These are phyloP conservation scores for Tridacna crocea DNA, from an alignment of 2,888 invertebrate genomes.

Conservation along the genomic window DNA sequence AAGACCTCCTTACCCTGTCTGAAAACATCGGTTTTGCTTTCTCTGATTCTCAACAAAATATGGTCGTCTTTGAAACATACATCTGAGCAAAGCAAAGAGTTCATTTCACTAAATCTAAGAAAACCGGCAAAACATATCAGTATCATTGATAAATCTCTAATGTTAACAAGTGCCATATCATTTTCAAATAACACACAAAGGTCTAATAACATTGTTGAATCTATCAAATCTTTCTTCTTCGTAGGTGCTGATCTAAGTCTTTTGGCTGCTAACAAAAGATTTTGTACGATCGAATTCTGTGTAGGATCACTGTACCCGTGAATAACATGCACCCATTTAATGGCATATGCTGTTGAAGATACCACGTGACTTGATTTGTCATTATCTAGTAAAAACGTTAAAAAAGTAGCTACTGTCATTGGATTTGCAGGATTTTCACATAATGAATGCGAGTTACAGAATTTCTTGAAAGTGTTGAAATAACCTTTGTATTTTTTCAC, in stretches of 20 bases:
- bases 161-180: neutral
- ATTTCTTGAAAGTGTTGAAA: neutral
- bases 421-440: conserved; percentile 1
- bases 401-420: conserved; percentile 6
- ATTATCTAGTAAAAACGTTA: neutral
- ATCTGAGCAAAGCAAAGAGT: conserved; percentile 11
- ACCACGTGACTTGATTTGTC: neutral
- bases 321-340: conserved; percentile 37
- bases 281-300: conserved; percentile 10
- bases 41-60: conserved; percentile 3
- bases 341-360: conserved; percentile 7
- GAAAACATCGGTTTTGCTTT: conserved; percentile 44
- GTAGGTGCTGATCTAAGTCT: conserved; percentile 12
- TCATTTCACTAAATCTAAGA: conserved; percentile 25
- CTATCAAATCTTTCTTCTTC: conserved; percentile 19
- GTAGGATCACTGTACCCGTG: conserved; percentile 36
- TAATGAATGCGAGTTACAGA: neutral
- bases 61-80: conserved; percentile 18
- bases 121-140: conserved; percentile 31
- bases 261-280: conserved; percentile 20
- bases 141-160: conserved; percentile 34
- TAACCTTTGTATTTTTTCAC: conserved; percentile 1
- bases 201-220: neutral
- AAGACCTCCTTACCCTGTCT: conserved; percentile 23
- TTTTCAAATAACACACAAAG: neutral